Base-by-base conservation (phyloP, 2,888 invertebrate species). In the Limnephilus lunatus region DNA sequence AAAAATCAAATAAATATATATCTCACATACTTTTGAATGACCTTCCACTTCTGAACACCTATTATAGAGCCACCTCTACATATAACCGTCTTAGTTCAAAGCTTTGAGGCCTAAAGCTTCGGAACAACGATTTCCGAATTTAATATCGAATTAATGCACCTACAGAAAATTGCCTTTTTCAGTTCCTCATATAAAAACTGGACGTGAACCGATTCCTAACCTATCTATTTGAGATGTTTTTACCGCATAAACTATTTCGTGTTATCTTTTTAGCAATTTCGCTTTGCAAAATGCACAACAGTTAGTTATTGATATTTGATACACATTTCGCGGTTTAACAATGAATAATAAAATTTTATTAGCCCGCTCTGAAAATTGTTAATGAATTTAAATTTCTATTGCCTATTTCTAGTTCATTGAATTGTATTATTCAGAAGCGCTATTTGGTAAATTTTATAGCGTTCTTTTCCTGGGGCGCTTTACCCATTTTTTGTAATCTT, bases 401-500 rank as follows among this genome's bases (percentile, higher is more conserved):
- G 83, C 83, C 15, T 25, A 88, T 25, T 68, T 68, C 68, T 68
- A n/a, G 53, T 68, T 88, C 53, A 31, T 88, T 68, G 14, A 35
- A 88, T 35, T 89, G 30, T 35, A 86, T 44, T 86, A 48, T 89
- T 35, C 88, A 89, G 80, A 81, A 89, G 88, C 68, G 68, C 88
- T 32, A 68, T 87, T 87, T 89, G 81, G 68, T 80, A n/a, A 25
- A 25, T 35, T 81, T 87, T 87, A 68, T 25, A 31, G 53, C n/a
- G 83, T 83, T 44, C 7, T n/a, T 86, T 44, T 32, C 87, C 87
- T 53, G 19, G 19, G 87, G 87, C 68, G 68, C 35, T 14, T 31
- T n/a, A 90, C 81, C 90, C 90, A 53, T 90, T 90, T 89, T 90
- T 90, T 90, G 11, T 81, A 81, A 81, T 81, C 31, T 90, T 90